Evolutionary conservation across 2,113 vertebrate species (phyloP).

Genomic region (Arothron firmamentum): DNA sequence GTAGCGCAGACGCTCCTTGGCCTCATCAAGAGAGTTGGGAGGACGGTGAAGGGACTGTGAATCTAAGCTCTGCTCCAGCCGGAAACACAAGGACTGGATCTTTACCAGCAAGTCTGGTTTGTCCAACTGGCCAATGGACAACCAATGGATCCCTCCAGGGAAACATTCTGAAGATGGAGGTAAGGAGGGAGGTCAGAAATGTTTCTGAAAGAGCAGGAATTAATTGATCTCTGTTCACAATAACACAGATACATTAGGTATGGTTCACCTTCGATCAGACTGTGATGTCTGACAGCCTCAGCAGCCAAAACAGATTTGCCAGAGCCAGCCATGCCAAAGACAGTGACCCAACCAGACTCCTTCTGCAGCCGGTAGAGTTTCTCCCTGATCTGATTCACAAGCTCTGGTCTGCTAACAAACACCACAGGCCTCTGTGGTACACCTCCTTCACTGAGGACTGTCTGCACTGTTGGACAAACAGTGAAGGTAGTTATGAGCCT

Average conservation of each 20-base stretch:
- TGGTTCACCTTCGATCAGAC: slow-evolving; percentile 80
- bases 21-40: slow-evolving; percentile 88
- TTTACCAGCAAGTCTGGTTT: slow-evolving; percentile 88
- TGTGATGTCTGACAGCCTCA: slow-evolving; percentile 85
- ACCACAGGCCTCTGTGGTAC: slow-evolving; percentile 93
- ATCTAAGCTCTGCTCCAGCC: slow-evolving; percentile 83
- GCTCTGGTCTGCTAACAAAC: slow-evolving; percentile 83
- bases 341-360: slow-evolving; percentile 86
- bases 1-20: slow-evolving; percentile 89
- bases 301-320: slow-evolving; percentile 95
- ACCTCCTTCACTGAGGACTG: slow-evolving; percentile 86
- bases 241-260: not conserved
- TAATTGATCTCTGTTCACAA: not conserved
- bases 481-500: slow-evolving; percentile 18
- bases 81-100: slow-evolving; percentile 89
- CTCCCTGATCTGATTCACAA: slow-evolving; percentile 80
- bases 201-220: not conserved
- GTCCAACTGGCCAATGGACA: slow-evolving; percentile 92
- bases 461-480: slow-evolving; percentile 75
- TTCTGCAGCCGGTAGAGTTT: slow-evolving; percentile 76
- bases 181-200: not conserved
- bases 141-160: slow-evolving; percentile 90
- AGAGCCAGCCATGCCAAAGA: slow-evolving; percentile 96
- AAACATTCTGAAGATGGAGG: slow-evolving; percentile 78
- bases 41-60: slow-evolving; percentile 73